Evolutionary conservation across 2,888 invertebrate genomes (phyloP).

Genomic region (Pyralis farinalis): DNA sequence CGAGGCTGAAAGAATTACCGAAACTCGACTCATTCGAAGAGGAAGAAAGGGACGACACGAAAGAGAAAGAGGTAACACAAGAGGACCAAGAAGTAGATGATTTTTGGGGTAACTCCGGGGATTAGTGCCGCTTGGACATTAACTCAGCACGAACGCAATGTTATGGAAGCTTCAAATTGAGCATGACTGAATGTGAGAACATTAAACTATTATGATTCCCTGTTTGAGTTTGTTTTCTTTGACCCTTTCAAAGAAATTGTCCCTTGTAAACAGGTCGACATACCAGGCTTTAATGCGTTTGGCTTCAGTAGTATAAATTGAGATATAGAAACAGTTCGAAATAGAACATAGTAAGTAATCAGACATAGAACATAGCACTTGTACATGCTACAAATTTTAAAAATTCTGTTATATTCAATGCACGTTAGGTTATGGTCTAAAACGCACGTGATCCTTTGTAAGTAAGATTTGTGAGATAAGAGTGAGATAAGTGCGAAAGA

Average conservation of each 20-base stretch:
- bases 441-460: no score
- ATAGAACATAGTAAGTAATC: no score
- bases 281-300: conserved; percentile 50
- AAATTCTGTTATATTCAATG: no score
- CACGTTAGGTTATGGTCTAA: no score
- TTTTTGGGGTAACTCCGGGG: conserved; percentile 71
- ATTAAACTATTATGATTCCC: conserved; percentile 57
- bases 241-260: conserved; percentile 34
- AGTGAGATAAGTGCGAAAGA: no score
- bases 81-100: conserved; percentile 57
- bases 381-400: no score
- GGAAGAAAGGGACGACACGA: conserved; percentile 45
- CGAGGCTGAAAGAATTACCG: conserved; percentile 46
- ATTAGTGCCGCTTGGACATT: conserved; percentile 52
- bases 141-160: conserved; percentile 53
- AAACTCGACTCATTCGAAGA: conserved; percentile 69
- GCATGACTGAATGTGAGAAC: conserved; percentile 69
- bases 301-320: conserved; percentile 39
- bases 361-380: no score
- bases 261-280: conserved; percentile 44
- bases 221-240: conserved; percentile 59
- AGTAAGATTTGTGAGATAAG: no score
- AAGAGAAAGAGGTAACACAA: conserved; percentile 60
- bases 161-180: conserved; percentile 50
- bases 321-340: no score